phyloP scores from a whole-genome alignment of 2,888 invertebrate species.

The Tubulanus polymorphus region DNA sequence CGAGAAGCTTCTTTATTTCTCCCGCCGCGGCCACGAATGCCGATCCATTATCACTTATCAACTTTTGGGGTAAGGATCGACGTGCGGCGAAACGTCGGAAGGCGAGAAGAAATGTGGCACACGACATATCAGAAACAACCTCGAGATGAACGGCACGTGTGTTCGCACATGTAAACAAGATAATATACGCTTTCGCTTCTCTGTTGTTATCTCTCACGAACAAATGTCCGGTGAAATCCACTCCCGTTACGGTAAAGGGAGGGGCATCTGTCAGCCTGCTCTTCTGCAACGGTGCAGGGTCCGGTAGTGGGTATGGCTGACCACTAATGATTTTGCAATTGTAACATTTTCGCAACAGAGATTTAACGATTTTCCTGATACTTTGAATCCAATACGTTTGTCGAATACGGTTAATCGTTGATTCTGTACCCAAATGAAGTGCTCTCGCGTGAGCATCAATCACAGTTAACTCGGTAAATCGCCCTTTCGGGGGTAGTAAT shows the following conservation, averaged over 20 bases:
- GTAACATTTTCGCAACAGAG: constrained; percentile 12
- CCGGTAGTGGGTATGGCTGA: no score
- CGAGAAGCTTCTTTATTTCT: background rate
- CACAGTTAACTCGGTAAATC: no score
- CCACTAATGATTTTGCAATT: constrained; percentile 15
- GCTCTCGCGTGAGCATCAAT: no score
- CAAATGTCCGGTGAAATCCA: constrained; percentile 16
- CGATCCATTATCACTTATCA: constrained; percentile 20
- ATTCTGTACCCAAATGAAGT: background rate
- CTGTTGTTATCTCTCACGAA: constrained; percentile 7
- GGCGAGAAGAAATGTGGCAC: no score
- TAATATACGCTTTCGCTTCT: constrained; percentile 16
- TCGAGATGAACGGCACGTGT: constrained; percentile 21
- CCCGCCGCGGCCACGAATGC: constrained; percentile 16
- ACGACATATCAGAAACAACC: constrained; percentile 11
- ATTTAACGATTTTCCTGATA: constrained; percentile 7
- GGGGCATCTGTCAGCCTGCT: no score
- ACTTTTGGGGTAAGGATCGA: constrained; percentile 13
- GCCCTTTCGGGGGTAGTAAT: background rate
- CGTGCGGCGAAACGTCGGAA: constrained; percentile 15
- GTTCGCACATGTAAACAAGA: constrained; percentile 18
- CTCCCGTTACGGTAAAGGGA: constrained; percentile 19
- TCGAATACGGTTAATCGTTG: constrained; percentile 12
- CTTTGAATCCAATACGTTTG: constrained; percentile 20
- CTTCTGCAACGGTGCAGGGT: no score